These are phyloP conservation scores for Epinotia brunnichana DNA, from an alignment of 2,888 invertebrate genomes.

Conservation along the genomic window DNA sequence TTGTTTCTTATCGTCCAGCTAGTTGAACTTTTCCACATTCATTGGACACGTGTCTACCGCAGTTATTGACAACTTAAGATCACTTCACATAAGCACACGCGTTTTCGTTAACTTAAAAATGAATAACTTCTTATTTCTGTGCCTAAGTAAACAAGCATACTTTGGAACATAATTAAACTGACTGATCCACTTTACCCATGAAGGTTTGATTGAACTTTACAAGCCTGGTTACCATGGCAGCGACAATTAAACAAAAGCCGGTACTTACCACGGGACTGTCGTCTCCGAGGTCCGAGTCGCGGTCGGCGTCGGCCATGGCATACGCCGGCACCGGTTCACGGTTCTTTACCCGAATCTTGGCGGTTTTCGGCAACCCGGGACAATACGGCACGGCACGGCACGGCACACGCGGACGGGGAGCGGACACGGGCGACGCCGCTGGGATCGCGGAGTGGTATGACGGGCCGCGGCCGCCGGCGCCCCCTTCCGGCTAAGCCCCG, in stretches of 20 bases:
- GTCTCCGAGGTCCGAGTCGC: conserved; percentile 90
- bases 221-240: conserved; percentile 37
- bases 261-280: conserved; percentile 89
- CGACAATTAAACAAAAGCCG: conserved; percentile 31
- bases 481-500: conserved; percentile 72
- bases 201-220: conserved; percentile 14
- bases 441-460: conserved; percentile 74
- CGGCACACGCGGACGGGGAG: conserved; percentile 43
- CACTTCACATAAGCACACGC: conserved; percentile 3
- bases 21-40: neutral
- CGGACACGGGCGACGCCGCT: conserved; percentile 62
- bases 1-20: neutral
- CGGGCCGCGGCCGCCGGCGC: conserved; percentile 52
- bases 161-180: neutral
- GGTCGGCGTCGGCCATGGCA: conserved; percentile 88
- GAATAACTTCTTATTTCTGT: neutral
- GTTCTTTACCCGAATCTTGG: conserved; percentile 95
- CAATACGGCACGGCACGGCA: conserved; percentile 54
- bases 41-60: conserved; percentile 15
- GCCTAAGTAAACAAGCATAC: neutral
- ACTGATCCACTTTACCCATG: neutral
- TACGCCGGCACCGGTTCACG: conserved; percentile 93
- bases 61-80: neutral
- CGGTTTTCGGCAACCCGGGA: conserved; percentile 62
- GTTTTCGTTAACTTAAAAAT: neutral